Conservation (phyloP, 2,888 invertebrate species). For the Drosophila meridiana region DNA sequence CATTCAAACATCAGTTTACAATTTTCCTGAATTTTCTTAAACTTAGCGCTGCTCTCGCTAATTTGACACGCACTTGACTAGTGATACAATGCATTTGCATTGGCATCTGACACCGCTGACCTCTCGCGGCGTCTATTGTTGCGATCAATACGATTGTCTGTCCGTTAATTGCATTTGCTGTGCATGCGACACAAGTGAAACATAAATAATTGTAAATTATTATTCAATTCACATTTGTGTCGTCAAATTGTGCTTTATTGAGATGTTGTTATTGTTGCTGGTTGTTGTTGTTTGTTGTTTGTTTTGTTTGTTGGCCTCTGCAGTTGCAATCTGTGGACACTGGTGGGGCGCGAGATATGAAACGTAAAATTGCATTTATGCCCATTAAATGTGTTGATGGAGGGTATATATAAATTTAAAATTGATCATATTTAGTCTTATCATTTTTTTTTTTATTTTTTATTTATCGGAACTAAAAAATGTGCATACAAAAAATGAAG, state of each 20-base stretch:
- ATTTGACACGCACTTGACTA: constrained; percentile 24
- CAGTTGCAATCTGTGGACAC: constrained; percentile 41
- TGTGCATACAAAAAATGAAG: no score
- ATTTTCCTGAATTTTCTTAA: neutral
- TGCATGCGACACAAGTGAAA: constrained; percentile 34
- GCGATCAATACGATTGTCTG: constrained; percentile 33
- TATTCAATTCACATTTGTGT: constrained; percentile 46
- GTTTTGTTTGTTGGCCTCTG: constrained; percentile 25
- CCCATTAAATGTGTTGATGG: neutral
- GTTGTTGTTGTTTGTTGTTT: constrained; percentile 12
- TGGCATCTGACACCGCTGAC: constrained; percentile 48
- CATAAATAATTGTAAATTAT: constrained; percentile 59
- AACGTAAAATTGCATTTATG: constrained; percentile 58
- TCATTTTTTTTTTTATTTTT: no score
- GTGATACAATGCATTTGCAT: constrained; percentile 33
- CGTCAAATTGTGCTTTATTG: constrained; percentile 56
- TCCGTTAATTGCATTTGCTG: constrained; percentile 53
- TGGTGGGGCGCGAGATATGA: constrained; percentile 74
- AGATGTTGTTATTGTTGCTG: constrained; percentile 44
- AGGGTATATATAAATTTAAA: neutral
- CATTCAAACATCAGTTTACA: neutral
- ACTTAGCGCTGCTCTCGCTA: neutral
- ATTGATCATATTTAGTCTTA: no score
- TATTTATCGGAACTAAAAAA: no score
- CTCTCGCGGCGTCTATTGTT: constrained; percentile 38